Conservation (phyloP, 2,888 invertebrate species). For the Lacanobia oleracea region DNA sequence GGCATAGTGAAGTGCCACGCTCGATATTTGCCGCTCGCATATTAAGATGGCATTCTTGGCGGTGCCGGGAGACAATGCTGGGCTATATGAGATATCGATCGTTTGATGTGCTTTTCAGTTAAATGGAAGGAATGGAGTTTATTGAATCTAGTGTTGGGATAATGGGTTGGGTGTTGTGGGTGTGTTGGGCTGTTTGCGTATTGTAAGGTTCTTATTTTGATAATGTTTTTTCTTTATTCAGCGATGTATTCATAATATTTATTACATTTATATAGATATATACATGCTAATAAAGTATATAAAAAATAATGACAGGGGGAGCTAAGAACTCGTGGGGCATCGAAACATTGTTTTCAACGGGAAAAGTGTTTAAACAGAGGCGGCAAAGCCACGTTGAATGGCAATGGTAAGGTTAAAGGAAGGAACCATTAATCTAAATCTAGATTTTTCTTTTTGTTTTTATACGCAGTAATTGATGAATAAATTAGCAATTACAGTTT, state of each 20-base stretch:
- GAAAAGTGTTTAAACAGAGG: too few species aligned
- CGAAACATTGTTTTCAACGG: too few species aligned
- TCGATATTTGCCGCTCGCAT: slow-evolving; percentile 62
- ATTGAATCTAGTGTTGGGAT: slow-evolving; percentile 13
- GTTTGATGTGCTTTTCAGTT: slow-evolving; percentile 58
- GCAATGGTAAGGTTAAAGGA: neutral
- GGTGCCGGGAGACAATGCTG: slow-evolving; percentile 52
- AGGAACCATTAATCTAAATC: neutral
- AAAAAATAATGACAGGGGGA: too few species aligned
- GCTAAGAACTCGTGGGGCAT: too few species aligned
- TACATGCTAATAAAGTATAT: too few species aligned
- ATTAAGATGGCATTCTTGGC: slow-evolving; percentile 62
- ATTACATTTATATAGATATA: too few species aligned
- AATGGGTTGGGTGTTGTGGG: slow-evolving; percentile 11
- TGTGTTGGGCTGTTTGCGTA: neutral
- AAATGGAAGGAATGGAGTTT: slow-evolving; percentile 55
- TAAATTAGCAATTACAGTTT: neutral
- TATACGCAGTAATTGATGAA: neutral
- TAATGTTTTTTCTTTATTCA: too few species aligned
- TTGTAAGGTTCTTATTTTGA: too few species aligned
- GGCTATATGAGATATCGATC: slow-evolving; percentile 63
- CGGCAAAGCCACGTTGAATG: too few species aligned
- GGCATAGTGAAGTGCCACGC: slow-evolving; percentile 69
- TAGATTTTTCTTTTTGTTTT: too few species aligned
- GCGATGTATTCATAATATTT: too few species aligned